A percentile compares a stretch with the other conserved stretches of the same genome.
phyloP scores from a whole-genome alignment of 2,113 vertebrate genomes.

The Crocuta crocuta region DNA sequence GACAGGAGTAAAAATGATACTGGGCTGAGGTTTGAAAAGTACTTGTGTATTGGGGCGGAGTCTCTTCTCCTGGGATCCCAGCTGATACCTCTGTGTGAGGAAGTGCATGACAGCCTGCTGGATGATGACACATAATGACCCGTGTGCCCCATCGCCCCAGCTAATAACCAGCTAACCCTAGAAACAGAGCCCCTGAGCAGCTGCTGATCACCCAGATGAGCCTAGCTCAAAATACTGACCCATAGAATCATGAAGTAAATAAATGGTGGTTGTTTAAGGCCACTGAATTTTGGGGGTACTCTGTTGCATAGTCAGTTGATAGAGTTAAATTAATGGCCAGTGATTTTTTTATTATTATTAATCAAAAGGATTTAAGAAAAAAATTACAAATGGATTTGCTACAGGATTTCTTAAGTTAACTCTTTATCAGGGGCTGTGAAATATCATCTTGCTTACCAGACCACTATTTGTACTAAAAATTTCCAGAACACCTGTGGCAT shows the following conservation, averaged over 20 bases:
- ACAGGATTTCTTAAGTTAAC: conserved; percentile 1
- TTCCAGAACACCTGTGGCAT: not conserved
- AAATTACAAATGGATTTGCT: not conserved
- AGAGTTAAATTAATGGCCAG: not conserved
- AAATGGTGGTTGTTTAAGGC: not conserved
- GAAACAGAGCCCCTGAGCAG: not conserved
- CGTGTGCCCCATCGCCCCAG: not conserved
- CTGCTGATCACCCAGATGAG: not conserved
- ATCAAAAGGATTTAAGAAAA: conserved; percentile 14
- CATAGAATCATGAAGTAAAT: not conserved
- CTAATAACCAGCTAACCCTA: not conserved
- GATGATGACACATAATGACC: not conserved
- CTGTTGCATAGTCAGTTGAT: not conserved
- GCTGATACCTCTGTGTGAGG: not conserved
- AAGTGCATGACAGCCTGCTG: not conserved
- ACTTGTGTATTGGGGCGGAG: accelerated
- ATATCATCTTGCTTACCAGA: not conserved
- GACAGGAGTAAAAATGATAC: not conserved
- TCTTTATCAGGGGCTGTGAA: not conserved
- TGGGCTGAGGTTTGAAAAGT: not conserved
- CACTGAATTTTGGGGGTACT: not conserved
- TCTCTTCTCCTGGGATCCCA: not conserved
- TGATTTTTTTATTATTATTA: not conserved
- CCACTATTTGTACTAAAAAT: not conserved
- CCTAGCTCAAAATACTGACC: not conserved